Base-by-base conservation (phyloP, 2,888 invertebrate species). In the Coecobrya sp. region DNA sequence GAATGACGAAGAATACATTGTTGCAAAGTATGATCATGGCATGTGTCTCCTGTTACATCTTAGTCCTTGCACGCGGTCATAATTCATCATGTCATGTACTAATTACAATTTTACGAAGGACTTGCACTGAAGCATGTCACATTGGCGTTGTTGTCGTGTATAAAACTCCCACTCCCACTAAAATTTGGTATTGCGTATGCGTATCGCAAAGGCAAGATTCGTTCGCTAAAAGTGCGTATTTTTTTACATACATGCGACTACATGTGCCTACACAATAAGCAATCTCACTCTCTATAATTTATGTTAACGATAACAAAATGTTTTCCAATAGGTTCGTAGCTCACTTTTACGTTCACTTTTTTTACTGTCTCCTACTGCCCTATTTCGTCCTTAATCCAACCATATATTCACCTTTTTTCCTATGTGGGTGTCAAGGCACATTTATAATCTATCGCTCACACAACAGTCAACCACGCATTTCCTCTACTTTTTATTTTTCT, bases 361-460 rank as follows among this genome's bases (percentile, higher is more conserved):
- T 82, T 85, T 87, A 13, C 65, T 70, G 70, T 45, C 85, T 45
- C 13, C 65, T 59, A 65, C 65, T 86, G 91, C 79, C 86, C 86
- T 86, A 81, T 45, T 86, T 86, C 45, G 91, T 86, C 91, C 86
- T 91, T 81, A 91, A 81, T 91, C 79, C 73, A 59, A 82, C 84
- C 70, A 84, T 84, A 84, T 84, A 89, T 89, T 79, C 55, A 70
- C 22, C 25, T 10, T 49, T n/a, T 68, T 30, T 62, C 79, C 86
- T 65, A 68, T 86, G 91, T 91, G 91, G 91, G 91, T 91, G 91
- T 91, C 81, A 86, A 91, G 91, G 91, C 86, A 86, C 86, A 65
- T 86, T 79, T 81, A 86, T 81, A 86, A 86, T 86, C 85, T 86
- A 49, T 70, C 30, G 70, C 25, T 81, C 49, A 22, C 76, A 85